These are phyloP conservation scores for Boloria selene DNA, from an alignment of 2,888 invertebrate species.

Conservation along the genomic window DNA sequence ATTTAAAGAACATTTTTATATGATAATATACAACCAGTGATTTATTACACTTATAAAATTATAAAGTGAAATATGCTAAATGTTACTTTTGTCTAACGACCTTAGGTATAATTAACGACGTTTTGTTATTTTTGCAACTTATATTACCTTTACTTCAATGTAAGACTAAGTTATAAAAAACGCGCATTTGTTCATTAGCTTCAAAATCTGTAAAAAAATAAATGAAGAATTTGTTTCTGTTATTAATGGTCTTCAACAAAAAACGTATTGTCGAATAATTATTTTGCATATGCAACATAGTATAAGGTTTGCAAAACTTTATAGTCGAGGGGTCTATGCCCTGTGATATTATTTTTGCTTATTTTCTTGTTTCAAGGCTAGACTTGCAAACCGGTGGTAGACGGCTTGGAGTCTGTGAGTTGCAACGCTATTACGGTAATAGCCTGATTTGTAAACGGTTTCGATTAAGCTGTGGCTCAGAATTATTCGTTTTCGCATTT, in stretches of 20 bases:
- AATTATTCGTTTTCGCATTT: not conserved
- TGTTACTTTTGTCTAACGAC: not conserved
- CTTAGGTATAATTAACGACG: not conserved
- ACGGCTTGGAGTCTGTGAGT: conserved; percentile 50
- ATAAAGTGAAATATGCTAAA: not conserved
- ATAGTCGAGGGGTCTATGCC: conserved; percentile 32
- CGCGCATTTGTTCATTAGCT: too few species aligned
- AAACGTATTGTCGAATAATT: conserved; percentile 18
- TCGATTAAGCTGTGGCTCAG: conserved; percentile 39
- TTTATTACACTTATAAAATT: not conserved
- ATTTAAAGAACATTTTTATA: too few species aligned
- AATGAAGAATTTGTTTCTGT: not conserved
- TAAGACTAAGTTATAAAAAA: too few species aligned
- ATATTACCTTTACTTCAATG: too few species aligned
- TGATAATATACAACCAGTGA: too few species aligned
- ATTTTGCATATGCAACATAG: conserved; percentile 21
- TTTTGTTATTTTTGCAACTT: not conserved
- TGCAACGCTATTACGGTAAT: conserved; percentile 51
- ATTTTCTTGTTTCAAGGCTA: conserved; percentile 42
- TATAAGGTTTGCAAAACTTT: conserved; percentile 16
- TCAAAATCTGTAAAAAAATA: too few species aligned
- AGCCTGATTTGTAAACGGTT: conserved; percentile 49
- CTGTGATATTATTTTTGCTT: conserved; percentile 30
- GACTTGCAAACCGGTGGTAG: conserved; percentile 45
- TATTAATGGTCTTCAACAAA: conserved; percentile 11